Evolutionary conservation across 2,888 invertebrate genomes (phyloP).

Genomic region (Macroteleia sp.): DNA sequence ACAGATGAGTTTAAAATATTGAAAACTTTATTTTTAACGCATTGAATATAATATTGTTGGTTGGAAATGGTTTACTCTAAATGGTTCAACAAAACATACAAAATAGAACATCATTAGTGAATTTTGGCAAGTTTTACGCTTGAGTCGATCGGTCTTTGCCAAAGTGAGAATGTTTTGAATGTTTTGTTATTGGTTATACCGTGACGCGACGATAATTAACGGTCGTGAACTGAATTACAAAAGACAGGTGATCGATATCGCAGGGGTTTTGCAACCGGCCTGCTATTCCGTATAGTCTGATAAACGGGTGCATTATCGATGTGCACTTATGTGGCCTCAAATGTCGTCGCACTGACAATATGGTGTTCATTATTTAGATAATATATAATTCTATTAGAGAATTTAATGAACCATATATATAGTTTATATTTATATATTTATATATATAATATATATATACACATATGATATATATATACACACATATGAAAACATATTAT

Average conservation of each 20-base stretch:
- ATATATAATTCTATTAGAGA: too few relatives aligned
- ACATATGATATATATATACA: too few relatives aligned
- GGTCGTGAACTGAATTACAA: constrained; percentile 56
- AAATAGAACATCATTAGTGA: background rate
- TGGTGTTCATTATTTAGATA: constrained; percentile 17
- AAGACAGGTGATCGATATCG: constrained; percentile 58
- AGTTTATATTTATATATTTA: too few relatives aligned
- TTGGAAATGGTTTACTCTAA: too few relatives aligned
- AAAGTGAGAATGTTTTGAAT: background rate
- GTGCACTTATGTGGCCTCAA: constrained; percentile 75
- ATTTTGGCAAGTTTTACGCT: background rate
- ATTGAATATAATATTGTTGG: too few relatives aligned
- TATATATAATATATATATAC: too few relatives aligned
- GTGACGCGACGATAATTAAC: constrained; percentile 50
- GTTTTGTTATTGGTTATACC: constrained; percentile 35
- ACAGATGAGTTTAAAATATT: too few relatives aligned
- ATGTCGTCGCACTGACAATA: constrained; percentile 68
- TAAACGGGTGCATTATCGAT: constrained; percentile 75
- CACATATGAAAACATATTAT: too few relatives aligned
- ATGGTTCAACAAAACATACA: background rate
- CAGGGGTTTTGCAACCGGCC: constrained; percentile 41
- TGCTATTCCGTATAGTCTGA: constrained; percentile 55
- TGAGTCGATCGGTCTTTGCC: background rate
- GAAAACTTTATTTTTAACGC: too few relatives aligned
- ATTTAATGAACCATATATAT: too few relatives aligned